These are phyloP conservation scores for Toxostoma redivivum DNA, from an alignment of 2,113 vertebrate genomes.

Conservation along the genomic window DNA sequence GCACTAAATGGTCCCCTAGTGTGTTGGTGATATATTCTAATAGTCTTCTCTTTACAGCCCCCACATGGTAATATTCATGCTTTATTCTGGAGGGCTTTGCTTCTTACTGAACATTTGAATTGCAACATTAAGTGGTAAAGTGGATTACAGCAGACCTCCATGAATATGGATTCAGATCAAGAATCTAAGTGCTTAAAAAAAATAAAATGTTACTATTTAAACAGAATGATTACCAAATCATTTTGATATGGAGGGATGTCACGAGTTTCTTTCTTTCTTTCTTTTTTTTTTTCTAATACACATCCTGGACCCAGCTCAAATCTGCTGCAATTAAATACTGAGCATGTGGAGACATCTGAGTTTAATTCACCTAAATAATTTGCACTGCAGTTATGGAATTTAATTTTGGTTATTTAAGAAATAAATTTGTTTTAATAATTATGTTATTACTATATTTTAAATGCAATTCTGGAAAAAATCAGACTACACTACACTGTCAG, in stretches of 20 bases:
- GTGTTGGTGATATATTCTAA: slow-evolving; percentile 96
- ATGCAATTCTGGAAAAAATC: slow-evolving; percentile 35
- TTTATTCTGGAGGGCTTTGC: slow-evolving; percentile 92
- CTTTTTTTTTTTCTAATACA: not conserved
- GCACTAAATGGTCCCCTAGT: slow-evolving; percentile 97
- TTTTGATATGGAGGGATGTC: slow-evolving; percentile 70
- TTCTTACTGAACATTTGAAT: slow-evolving; percentile 90
- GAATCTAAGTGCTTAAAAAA: slow-evolving; percentile 80
- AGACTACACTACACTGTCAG: slow-evolving; percentile 9
- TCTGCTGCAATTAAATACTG: slow-evolving; percentile 68
- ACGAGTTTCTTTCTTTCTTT: not conserved
- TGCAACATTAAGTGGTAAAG: slow-evolving; percentile 91
- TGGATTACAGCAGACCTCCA: slow-evolving; percentile 87
- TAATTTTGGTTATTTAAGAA: slow-evolving; percentile 70
- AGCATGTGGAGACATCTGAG: slow-evolving; percentile 43
- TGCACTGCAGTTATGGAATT: slow-evolving; percentile 62
- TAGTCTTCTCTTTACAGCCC: slow-evolving; percentile 91
- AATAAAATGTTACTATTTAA: slow-evolving; percentile 79
- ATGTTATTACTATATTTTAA: slow-evolving; percentile 58
- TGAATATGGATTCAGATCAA: slow-evolving; percentile 84
- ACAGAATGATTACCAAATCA: slow-evolving; percentile 79
- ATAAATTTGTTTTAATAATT: slow-evolving; percentile 74
- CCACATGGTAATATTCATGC: slow-evolving; percentile 92
- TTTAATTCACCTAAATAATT: slow-evolving; percentile 71
- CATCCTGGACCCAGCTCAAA: slow-evolving; percentile 27